phyloP scores from a whole-genome alignment of 2,797 vertebrate genomes.

The Mionectes olivaceus region DNA sequence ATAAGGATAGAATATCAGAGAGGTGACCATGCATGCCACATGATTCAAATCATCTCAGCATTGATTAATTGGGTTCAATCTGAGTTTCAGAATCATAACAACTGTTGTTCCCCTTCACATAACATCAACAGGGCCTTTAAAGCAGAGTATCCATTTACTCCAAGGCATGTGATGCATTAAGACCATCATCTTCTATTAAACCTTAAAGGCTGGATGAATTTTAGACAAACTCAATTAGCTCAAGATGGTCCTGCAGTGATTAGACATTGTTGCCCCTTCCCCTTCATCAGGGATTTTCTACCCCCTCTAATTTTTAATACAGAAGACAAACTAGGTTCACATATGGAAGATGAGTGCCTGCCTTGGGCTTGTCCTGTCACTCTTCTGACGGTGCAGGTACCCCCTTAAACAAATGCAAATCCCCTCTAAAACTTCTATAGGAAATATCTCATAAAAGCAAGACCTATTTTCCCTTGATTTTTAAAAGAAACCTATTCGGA shows the following conservation, averaged over 20 bases:
- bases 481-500: background rate
- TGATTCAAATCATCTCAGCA: constrained; percentile 84
- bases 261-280: constrained; percentile 59
- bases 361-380: background rate
- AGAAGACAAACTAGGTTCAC: constrained; percentile 45
- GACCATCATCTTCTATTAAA: constrained; percentile 78
- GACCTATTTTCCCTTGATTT: background rate
- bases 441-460: background rate
- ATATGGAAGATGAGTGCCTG: background rate
- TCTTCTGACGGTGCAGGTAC: background rate
- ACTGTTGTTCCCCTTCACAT: constrained; percentile 82
- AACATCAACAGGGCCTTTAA: constrained; percentile 79
- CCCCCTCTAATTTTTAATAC: constrained; percentile 27
- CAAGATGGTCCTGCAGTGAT: constrained; percentile 76
- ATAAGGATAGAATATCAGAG: constrained; percentile 82
- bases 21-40: constrained; percentile 83
- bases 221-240: constrained; percentile 84
- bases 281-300: constrained; percentile 56
- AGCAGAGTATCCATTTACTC: constrained; percentile 78
- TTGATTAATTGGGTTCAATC: constrained; percentile 86
- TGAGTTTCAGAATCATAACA: constrained; percentile 83
- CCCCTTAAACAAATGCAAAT: background rate
- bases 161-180: constrained; percentile 73
- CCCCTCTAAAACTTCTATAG: background rate
- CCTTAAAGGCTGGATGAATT: constrained; percentile 76